phyloP scores from a whole-genome alignment of 1,140 invertebrate genomes.

The Phortica variegata region DNA sequence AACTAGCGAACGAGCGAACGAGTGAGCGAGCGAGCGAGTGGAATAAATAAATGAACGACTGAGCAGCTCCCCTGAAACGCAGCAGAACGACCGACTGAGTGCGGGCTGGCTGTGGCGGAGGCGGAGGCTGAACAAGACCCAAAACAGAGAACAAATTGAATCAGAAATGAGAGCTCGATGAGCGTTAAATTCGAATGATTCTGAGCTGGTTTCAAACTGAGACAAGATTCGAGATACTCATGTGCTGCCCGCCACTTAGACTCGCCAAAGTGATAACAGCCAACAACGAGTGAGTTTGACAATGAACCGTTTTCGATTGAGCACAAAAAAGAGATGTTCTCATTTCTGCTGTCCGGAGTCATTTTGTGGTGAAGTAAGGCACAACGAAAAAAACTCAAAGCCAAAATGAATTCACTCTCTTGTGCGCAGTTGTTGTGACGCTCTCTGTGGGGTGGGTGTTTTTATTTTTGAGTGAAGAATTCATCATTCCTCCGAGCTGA shows the following conservation, averaged over 20 bases:
- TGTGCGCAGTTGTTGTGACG: too few relatives aligned
- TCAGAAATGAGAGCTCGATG: constrained; percentile 28
- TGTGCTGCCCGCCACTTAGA: background rate
- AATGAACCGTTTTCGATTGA: too few relatives aligned
- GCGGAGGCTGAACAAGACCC: constrained; percentile 15
- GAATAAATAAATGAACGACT: constrained; percentile 1
- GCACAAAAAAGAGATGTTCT: too few relatives aligned
- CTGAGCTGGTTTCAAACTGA: too few relatives aligned
- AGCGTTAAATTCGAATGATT: background rate
- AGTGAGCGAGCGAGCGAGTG: background rate
- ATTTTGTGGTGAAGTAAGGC: too few relatives aligned
- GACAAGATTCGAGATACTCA: too few relatives aligned
- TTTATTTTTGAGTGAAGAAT: constrained; percentile 5
- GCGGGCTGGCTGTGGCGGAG: too few relatives aligned
- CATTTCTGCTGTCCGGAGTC: too few relatives aligned
- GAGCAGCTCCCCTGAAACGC: constrained; percentile 25
- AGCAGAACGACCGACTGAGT: background rate
- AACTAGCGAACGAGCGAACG: constrained; percentile 8
- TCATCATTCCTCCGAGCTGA: constrained; percentile 1
- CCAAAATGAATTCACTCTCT: constrained; percentile 12
- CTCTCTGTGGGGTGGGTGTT: constrained; percentile 18
- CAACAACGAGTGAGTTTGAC: too few relatives aligned
- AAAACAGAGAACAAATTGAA: constrained; percentile 35
- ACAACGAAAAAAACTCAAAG: constrained; percentile 14
- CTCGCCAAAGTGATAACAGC: background rate